A percentile compares a stretch with the other conserved stretches of the same genome.
Evolutionary conservation across 2,113 vertebrate genomes (phyloP).

Genomic region (Tragelaphus buxtoni): DNA sequence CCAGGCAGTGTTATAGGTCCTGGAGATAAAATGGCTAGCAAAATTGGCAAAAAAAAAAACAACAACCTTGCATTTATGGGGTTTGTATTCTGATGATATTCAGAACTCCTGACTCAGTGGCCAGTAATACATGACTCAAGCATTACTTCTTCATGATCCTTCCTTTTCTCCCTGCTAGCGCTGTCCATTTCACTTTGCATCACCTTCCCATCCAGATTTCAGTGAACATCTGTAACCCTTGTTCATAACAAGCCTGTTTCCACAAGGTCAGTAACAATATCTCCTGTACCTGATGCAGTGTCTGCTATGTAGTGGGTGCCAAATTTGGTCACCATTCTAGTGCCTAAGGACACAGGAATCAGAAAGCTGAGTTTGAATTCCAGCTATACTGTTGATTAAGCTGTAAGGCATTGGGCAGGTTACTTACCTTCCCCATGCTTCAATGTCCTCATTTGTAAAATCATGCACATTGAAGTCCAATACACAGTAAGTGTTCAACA

Average conservation of each 20-base stretch:
- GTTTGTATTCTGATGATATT: too few relatives aligned
- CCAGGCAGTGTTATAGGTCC: too few relatives aligned
- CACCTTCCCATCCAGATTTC: neutral
- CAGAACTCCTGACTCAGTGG: too few relatives aligned
- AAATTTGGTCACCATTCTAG: neutral
- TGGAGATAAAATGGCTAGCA: too few relatives aligned
- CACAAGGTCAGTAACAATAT: neutral
- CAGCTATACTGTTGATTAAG: neutral
- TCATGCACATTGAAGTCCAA: neutral
- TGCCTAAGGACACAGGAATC: neutral
- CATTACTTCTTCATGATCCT: neutral
- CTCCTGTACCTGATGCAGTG: neutral
- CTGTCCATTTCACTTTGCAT: too few relatives aligned
- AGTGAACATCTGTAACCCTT: neutral
- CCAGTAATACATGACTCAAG: too few relatives aligned
- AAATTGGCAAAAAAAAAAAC: too few relatives aligned
- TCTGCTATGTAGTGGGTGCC: neutral
- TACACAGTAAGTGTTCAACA: neutral
- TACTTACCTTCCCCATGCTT: neutral
- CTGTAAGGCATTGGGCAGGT: neutral
- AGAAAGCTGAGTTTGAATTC: neutral
- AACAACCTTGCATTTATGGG: too few relatives aligned
- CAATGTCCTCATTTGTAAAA: neutral
- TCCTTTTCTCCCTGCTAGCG: neutral
- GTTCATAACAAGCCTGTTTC: neutral